Base-by-base conservation (phyloP, 1,140 invertebrate species). In the Drosophila nannoptera region DNA sequence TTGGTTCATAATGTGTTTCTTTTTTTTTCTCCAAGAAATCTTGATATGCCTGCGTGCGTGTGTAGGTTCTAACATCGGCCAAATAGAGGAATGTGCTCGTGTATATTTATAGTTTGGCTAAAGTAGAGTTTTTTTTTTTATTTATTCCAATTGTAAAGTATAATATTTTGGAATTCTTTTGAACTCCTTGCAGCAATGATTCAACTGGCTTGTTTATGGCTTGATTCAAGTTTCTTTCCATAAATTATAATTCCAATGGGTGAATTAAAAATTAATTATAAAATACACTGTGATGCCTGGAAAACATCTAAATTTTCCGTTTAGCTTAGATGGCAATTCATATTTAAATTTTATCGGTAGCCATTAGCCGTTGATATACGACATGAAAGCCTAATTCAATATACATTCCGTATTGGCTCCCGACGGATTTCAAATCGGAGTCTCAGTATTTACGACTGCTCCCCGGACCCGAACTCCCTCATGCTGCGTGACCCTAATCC, bases 401-500 rank as follows among this genome's bases (percentile, higher is more conserved):
- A 40, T 54, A 35, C 14, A 48, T 35, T 31, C 22, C 45, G 14
- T n/a, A 14, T 42, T 22, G n/a, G n/a, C n/a, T n/a, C n/a, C n/a
- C n/a, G n/a, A n/a, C n/a, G n/a, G n/a, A n/a, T n/a, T n/a, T n/a
- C n/a, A n/a, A n/a, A 48, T 62, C 62, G 67, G 43, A 72, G 56
- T 53, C 50, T 53, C 38, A 66, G 43, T 77, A 73, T 62, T 73
- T 78, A 58, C 68, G 22, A 36, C 45, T 55, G 58, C n/a, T 31
- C 49, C 40, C 11, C 29, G 45, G 48, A 35, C 40, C 11, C 29
- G 45, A 43, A 35, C 40, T 56, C 29, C 43, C 38, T 38, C 42
- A 58, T 49, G 55, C 55, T n/a, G 49, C 59, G 35, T 83, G 81
- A 83, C 80, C 80, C 74, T 83, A 83, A 83, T 83, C 80, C 80